Percentiles rank a stretch among this genome's conserved stretches.
phyloP scores from a whole-genome alignment of 2,113 vertebrate genomes.

The Corvus cornix region DNA sequence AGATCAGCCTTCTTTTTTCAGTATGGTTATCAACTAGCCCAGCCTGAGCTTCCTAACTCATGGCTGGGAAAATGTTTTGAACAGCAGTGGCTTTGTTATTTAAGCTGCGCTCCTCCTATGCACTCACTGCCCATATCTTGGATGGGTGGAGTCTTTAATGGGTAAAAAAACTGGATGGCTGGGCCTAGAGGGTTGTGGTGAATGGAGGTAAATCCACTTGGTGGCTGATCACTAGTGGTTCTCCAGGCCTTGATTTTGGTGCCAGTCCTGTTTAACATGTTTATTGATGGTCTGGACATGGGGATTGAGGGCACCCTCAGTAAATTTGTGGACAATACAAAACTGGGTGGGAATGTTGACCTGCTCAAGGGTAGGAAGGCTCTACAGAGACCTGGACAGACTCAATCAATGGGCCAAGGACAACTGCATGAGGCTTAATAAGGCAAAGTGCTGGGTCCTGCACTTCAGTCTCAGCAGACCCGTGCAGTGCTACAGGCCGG shows the following conservation, averaged over 20 bases:
- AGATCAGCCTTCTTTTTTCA: neutral
- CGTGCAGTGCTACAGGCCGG: neutral
- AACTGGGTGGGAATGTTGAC: neutral
- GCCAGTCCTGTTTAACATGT: neutral
- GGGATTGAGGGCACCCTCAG: neutral
- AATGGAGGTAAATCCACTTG: neutral
- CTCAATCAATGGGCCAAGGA: neutral
- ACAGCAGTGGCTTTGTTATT: neutral
- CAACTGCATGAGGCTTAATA: neutral
- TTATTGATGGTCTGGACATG: neutral
- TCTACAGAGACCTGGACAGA: neutral
- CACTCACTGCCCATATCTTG: neutral
- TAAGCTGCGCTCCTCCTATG: neutral
- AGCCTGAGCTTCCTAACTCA: neutral
- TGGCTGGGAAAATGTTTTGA: neutral
- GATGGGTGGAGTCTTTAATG: neutral
- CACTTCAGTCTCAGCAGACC: neutral
- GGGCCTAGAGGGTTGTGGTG: neutral
- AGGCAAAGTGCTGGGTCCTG: neutral
- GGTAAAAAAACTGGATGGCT: neutral
- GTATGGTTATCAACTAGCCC: neutral
- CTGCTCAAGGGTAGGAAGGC: rapidly evolving
- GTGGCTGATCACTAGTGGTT: rapidly evolving
- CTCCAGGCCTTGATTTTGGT: neutral
- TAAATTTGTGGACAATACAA: neutral